Base-by-base conservation (phyloP, 2,113 vertebrate genomes). In the Zosterops borbonicus region DNA sequence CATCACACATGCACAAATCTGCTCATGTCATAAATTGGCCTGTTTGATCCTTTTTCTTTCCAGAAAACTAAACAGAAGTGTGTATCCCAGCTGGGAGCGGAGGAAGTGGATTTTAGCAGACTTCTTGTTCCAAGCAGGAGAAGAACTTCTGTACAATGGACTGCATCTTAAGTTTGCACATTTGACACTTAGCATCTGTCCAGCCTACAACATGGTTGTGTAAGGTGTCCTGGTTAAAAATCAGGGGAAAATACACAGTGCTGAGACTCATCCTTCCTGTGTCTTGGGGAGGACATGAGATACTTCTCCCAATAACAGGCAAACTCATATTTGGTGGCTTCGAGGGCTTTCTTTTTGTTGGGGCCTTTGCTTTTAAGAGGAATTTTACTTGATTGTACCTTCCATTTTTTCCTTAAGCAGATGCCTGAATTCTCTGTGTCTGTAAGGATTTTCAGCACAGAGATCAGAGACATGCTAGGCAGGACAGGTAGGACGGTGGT, bases 71-170 rank as follows among this genome's bases (percentile, higher is more conserved):
- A 90, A 52, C 4, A 9, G 53, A 74, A 75, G 56, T 0, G 0
- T 1, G 0, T 69, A 44, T 46, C 41, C 37, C 44, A 89, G n/a
- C 46, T 65, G 68, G 0, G 3, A 68, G 62, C 0, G 0, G 76
- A 28, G 41, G 62, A 88, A 69, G 37, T 60, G 44, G 64, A n/a
- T 44, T 92, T 70, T 73, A 53, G 27, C 31, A 37, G 35, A 60
- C 58, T n/a, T 85, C 31, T 87, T 68, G 21, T 58, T 86, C 50
- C 35, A 39, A 13, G 53, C 12, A 23, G 5, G 60, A 67, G 88
- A 70, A 70, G 42, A 70, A 49, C 24, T 5, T 73, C 4, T 5
- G 25, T 41, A 24, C 28, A 17, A 4, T 68, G 56, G n/a, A 28
- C 31, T 86, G 58, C n/a, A 25, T 44, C 33, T 76, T n/a, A 22